phyloP scores from a whole-genome alignment of 2,888 invertebrate species.

The Zygothrica quintamaculata region DNA sequence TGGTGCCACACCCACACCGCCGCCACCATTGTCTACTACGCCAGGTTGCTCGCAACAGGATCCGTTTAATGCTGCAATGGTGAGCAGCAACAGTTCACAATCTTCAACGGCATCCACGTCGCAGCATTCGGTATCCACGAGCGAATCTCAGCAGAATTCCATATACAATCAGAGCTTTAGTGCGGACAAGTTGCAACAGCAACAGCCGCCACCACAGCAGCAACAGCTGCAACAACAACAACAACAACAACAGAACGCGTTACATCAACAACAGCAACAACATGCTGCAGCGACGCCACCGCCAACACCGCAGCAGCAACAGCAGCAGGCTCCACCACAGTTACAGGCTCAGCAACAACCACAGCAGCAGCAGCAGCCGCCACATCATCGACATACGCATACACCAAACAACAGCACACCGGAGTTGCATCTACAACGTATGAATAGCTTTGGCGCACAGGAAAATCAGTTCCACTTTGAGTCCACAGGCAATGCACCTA shows the following conservation, averaged over 20 bases:
- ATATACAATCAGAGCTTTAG: slow-evolving; percentile 83
- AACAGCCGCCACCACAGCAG: slow-evolving; percentile 60
- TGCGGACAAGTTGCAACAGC: slow-evolving; percentile 81
- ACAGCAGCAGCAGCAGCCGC: slow-evolving; percentile 55
- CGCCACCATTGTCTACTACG: slow-evolving; percentile 83
- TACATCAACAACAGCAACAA: slow-evolving; percentile 74
- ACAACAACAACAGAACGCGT: slow-evolving; percentile 57
- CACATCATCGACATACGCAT: slow-evolving; percentile 78
- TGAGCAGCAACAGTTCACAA: slow-evolving; percentile 83
- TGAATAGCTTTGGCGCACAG: slow-evolving; percentile 79
- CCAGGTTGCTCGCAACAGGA: slow-evolving; percentile 83
- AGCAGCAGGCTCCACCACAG: slow-evolving; percentile 47
- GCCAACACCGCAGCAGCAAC: slow-evolving; percentile 52
- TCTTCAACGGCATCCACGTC: slow-evolving; percentile 83
- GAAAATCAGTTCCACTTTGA: slow-evolving; percentile 83
- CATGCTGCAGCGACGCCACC: slow-evolving; percentile 64
- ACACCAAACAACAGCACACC: slow-evolving; percentile 73
- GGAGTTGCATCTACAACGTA: slow-evolving; percentile 81
- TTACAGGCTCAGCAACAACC: slow-evolving; percentile 59
- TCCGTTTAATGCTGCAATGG: slow-evolving; percentile 82
- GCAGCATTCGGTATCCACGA: slow-evolving; percentile 82
- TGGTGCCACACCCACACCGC: slow-evolving; percentile 80
- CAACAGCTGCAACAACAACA: slow-evolving; percentile 61
- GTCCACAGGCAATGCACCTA: slow-evolving; percentile 56
- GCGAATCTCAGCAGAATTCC: slow-evolving; percentile 84